Percentiles rank a stretch among this genome's conserved stretches.
Conservation (phyloP, 2,888 invertebrate species). For the Pristionchus japonicus region DNA sequence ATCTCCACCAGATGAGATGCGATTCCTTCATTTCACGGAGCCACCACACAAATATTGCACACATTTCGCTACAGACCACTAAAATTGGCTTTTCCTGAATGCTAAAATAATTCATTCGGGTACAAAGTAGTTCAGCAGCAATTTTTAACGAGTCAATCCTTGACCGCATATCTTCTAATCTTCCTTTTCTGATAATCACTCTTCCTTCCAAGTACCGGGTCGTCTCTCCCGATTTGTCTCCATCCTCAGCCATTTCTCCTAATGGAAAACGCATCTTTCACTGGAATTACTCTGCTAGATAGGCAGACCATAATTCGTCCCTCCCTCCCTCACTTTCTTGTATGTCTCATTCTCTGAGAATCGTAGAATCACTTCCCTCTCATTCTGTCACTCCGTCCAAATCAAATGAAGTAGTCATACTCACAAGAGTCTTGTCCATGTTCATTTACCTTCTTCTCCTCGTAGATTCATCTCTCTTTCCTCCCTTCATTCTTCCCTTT, state of each 20-base stretch:
- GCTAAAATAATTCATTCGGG: background rate
- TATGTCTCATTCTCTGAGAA: background rate
- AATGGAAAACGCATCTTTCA: background rate
- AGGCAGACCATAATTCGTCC: background rate
- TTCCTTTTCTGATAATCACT: background rate
- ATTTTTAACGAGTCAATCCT: background rate
- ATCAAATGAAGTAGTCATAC: background rate
- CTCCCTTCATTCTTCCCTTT: background rate
- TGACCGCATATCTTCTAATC: background rate
- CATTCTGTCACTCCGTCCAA: slow-evolving; percentile 11
- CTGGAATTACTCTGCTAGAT: background rate
- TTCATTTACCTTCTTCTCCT: background rate
- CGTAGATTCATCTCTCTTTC: background rate
- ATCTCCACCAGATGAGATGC: too few species aligned
- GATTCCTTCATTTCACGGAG: background rate
- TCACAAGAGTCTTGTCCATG: background rate
- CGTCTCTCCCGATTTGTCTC: background rate
- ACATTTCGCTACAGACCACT: background rate
- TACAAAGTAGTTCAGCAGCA: background rate
- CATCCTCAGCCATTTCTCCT: background rate
- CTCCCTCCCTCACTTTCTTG: background rate
- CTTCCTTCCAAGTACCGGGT: background rate
- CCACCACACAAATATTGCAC: background rate
- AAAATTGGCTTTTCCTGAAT: background rate
- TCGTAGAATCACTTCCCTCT: slow-evolving; percentile 5